phyloP scores from a whole-genome alignment of 2,797 vertebrate species.

The Apodemus agrarius region DNA sequence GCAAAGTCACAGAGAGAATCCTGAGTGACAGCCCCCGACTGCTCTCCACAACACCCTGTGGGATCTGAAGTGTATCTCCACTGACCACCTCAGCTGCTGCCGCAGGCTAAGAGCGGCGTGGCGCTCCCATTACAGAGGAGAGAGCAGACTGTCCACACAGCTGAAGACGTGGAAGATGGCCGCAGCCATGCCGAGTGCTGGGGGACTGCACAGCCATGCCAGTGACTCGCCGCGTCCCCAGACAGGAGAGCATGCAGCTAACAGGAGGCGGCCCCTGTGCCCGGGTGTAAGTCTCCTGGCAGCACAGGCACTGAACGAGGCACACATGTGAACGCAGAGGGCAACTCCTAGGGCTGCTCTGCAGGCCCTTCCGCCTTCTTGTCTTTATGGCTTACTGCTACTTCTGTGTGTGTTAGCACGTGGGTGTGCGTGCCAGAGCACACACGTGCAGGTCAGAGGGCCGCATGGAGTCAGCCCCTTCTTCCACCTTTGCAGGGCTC shows the following conservation, averaged over 20 bases:
- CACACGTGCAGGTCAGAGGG: not conserved
- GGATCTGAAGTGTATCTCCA: fast-evolving
- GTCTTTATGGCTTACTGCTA: not conserved
- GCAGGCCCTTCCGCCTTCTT: not conserved
- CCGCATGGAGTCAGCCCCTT: not conserved
- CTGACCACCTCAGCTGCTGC: not conserved
- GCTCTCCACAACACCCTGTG: fast-evolving
- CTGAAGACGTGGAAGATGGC: not conserved
- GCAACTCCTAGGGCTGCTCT: not conserved
- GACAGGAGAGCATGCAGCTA: not conserved
- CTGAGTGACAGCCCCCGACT: not conserved
- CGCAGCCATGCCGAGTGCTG: too few species aligned
- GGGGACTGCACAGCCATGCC: not conserved
- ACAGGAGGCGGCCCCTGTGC: not conserved
- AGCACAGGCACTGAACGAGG: not conserved
- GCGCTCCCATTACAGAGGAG: not conserved
- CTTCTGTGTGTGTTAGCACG: not conserved
- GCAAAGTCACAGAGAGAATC: not conserved
- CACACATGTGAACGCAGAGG: not conserved
- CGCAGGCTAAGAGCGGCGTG: fast-evolving
- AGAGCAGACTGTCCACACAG: not conserved
- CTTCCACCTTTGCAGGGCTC: not conserved
- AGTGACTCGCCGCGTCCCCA: not conserved
- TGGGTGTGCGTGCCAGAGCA: not conserved
- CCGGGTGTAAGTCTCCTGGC: not conserved